Conservation (phyloP, 2,797 vertebrate genomes). For the Poecilia gillii region DNA sequence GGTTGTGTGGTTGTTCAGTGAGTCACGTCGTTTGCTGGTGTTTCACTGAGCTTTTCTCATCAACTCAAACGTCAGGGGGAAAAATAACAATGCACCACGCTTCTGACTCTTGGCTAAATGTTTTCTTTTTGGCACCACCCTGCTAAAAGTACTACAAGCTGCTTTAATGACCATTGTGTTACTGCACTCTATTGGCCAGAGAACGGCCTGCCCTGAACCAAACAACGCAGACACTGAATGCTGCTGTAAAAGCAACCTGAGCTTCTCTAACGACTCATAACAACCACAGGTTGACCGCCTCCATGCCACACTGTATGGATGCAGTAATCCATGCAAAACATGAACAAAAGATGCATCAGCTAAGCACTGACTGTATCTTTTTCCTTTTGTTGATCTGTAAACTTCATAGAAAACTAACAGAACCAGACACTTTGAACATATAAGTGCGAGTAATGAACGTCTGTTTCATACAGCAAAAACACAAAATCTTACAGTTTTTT, state of each 20-base stretch:
- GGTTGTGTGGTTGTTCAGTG: not conserved
- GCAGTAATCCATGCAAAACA: not conserved
- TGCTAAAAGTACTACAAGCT: not conserved
- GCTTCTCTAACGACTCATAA: not conserved
- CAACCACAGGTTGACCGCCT: not conserved
- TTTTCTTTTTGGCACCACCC: not conserved
- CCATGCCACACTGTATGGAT: not conserved
- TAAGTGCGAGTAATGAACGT: not conserved
- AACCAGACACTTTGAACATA: not conserved
- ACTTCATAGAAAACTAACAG: too few species aligned
- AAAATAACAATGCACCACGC: not conserved
- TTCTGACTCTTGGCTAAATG: not conserved
- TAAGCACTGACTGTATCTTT: not conserved
- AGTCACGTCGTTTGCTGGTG: not conserved
- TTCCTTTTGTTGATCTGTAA: not conserved
- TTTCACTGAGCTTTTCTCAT: not conserved
- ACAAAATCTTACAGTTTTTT: too few species aligned
- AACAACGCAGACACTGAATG: not conserved
- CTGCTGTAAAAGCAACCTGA: not conserved
- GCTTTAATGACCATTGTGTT: not conserved
- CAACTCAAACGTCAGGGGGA: not conserved
- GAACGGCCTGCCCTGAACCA: not conserved
- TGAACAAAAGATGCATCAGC: not conserved
- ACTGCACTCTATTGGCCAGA: not conserved
- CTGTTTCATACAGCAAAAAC: too few species aligned